A percentile compares a stretch with the other conserved stretches of the same genome.
Conservation (phyloP, 2,797 vertebrate species). For the Knipowitschia caucasica region DNA sequence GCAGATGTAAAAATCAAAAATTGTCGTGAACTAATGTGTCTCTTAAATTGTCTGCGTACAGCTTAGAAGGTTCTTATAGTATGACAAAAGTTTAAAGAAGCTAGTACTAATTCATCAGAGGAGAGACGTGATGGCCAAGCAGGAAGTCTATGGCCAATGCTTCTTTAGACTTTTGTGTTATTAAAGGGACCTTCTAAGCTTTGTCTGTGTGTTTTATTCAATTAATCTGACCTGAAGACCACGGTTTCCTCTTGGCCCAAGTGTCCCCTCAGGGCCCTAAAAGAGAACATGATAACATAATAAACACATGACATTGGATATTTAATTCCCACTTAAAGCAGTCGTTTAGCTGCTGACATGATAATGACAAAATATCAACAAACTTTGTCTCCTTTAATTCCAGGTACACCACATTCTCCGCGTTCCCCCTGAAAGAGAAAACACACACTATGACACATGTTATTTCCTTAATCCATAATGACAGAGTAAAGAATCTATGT, state of each 20-base stretch:
- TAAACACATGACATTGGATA: background rate
- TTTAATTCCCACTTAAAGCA: background rate
- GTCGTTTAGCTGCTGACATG: background rate
- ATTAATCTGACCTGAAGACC: slow-evolving; percentile 76
- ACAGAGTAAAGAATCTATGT: background rate
- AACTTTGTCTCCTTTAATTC: slow-evolving; percentile 87
- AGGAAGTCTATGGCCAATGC: no score
- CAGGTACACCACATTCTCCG: slow-evolving; percentile 88
- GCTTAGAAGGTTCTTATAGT: no score
- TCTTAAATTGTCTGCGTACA: no score
- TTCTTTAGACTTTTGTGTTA: no score
- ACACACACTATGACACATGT: slow-evolving; percentile 11
- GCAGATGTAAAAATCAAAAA: background rate
- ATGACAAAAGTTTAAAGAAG: no score
- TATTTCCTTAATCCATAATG: slow-evolving; percentile 7
- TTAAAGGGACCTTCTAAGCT: no score
- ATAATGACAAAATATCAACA: slow-evolving; percentile 24
- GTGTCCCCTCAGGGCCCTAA: slow-evolving; percentile 84
- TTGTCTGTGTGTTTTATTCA: background rate
- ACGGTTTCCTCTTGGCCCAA: slow-evolving; percentile 78
- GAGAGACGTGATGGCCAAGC: no score
- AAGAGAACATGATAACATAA: background rate
- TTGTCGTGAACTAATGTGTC: no score
- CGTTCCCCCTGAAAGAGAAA: slow-evolving; percentile 79
- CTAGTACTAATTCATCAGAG: no score